Percentiles rank a stretch among this genome's conserved stretches.
Evolutionary conservation across 1,140 invertebrate genomes (phyloP).

Genomic region (Heterodera carotae): DNA sequence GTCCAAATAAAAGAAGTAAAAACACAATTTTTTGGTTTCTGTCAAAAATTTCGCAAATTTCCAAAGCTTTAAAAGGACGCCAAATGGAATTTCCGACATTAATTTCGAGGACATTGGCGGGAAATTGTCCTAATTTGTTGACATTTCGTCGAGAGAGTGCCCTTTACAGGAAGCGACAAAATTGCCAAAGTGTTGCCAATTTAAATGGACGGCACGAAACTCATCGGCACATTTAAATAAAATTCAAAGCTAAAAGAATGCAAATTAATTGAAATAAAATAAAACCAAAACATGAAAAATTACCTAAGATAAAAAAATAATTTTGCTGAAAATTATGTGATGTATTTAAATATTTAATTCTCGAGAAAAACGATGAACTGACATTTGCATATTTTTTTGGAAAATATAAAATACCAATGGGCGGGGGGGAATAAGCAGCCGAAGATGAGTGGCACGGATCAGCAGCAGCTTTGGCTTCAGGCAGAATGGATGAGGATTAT

Average conservation of each 20-base stretch:
- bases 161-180: neutral
- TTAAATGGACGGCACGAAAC: neutral
- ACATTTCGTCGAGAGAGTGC: neutral
- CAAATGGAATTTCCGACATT: neutral
- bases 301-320: too few species aligned
- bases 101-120: neutral
- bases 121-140: conserved; percentile 4
- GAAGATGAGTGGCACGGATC: too few species aligned
- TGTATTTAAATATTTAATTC: too few species aligned
- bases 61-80: neutral
- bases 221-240: neutral
- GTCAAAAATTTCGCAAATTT: neutral
- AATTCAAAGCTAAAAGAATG: neutral
- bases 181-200: neutral
- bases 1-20: too few species aligned
- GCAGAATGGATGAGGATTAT: too few species aligned
- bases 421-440: too few species aligned
- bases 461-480: too few species aligned
- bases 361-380: neutral
- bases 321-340: too few species aligned
- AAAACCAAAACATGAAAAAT: too few species aligned
- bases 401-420: neutral
- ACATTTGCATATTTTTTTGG: neutral
- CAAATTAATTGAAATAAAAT: neutral
- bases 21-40: too few species aligned